Base-by-base conservation (phyloP, 2,113 vertebrate genomes). In the Platanista minor region DNA sequence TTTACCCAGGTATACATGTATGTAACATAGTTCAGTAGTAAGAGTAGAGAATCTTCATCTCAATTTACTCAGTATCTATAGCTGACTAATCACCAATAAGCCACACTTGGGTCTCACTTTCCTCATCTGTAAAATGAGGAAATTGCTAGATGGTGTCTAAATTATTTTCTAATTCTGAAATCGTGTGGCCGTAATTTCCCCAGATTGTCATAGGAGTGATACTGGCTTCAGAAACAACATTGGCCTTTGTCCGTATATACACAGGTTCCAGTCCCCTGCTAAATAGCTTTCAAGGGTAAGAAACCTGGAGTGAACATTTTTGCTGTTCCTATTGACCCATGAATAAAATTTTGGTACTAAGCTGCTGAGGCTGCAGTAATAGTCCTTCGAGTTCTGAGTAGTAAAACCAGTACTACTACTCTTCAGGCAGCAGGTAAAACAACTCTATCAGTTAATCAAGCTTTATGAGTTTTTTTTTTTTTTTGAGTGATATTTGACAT, bases 41-140 rank as follows among this genome's bases (percentile, higher is more conserved):
- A 61, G 23, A 46, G 15, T 1, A 74, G 39, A 29, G 12, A 12
- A 8, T 25, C 43, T 57, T 59, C 43, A 4, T 69, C 41, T 87
- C 39, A 0, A 0, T 6, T 17, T 49, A 31, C 27, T 46, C 0
- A 10, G n/a, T 20, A 20, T 20, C 23, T 8, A 25, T 8, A 25
- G 43, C 57, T 39, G 39, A 80, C 49, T 36, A 43, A 39, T 6
- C 33, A n/a, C 87, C 36, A 41, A 2, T 5, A 43, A 84, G n/a
- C n/a, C 36, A 27, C 46, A 18, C 72, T 43, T 6, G 39, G 33
- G 27, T 27, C n/a, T 83, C 81, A 23, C 36, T 61, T 36, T 46
- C 83, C 69, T 96, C 21, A 8, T 43, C 57, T 41, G 39, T 29
- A 52, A 64, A 72, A n/a, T 2, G 33, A 82, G 25, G 29, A 6